phyloP scores from a whole-genome alignment of 2,888 invertebrate species.

The Machimus atricapillus region DNA sequence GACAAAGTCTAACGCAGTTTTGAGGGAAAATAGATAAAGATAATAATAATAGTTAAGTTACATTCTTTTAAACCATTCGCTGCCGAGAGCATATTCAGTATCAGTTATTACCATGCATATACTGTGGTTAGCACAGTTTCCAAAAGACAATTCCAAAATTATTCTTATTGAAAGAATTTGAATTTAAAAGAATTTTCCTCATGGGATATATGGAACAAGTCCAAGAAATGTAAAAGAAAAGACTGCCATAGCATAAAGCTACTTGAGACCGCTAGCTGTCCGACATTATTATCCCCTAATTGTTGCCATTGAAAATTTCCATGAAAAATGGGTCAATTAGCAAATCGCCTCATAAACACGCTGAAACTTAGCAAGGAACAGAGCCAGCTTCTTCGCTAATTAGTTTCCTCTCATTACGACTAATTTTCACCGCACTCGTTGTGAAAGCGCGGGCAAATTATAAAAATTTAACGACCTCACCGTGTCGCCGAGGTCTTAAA shows the following conservation, averaged over 20 bases:
- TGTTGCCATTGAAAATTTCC: background rate
- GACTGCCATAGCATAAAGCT: too few species aligned
- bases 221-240: background rate
- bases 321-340: background rate
- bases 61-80: too few species aligned
- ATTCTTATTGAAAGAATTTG: too few species aligned
- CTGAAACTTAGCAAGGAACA: background rate
- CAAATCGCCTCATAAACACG: background rate
- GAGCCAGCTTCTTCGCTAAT: background rate
- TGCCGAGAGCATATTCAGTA: too few species aligned
- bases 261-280: too few species aligned
- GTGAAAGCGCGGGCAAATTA: background rate
- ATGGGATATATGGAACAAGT: background rate
- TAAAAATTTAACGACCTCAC: background rate
- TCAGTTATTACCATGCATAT: too few species aligned
- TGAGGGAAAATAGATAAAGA: too few species aligned
- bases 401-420: background rate
- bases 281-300: background rate
- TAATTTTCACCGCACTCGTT: background rate
- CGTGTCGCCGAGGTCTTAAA: background rate
- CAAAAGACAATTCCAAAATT: too few species aligned
- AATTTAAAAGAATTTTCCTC: too few species aligned
- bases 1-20: too few species aligned
- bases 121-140: too few species aligned
- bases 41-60: too few species aligned